phyloP scores from a whole-genome alignment of 2,888 invertebrate species.

The Noctua fimbriata region DNA sequence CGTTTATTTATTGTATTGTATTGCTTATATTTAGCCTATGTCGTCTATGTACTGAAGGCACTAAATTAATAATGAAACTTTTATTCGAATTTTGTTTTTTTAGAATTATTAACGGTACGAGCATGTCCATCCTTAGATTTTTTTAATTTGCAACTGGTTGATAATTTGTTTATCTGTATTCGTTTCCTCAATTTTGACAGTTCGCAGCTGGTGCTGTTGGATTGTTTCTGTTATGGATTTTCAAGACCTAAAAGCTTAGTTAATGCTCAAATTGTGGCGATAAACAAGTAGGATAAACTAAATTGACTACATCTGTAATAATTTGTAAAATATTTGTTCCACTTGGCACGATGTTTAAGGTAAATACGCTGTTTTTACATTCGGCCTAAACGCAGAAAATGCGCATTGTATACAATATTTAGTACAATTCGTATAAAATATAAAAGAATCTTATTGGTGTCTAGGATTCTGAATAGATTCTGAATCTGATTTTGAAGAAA shows the following conservation, averaged over 20 bases:
- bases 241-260: slow-evolving; percentile 73
- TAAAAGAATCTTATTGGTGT: slow-evolving; percentile 33
- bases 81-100: not conserved
- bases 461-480: slow-evolving; percentile 26
- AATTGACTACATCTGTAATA: slow-evolving; percentile 51
- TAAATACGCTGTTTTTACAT: slow-evolving; percentile 69
- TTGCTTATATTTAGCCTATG: not conserved
- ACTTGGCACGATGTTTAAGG: slow-evolving; percentile 78
- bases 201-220: slow-evolving; percentile 86
- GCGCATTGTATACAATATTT: slow-evolving; percentile 64
- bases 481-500: slow-evolving; percentile 50
- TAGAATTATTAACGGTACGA: slow-evolving; percentile 22
- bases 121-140: slow-evolving; percentile 24
- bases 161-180: slow-evolving; percentile 60
- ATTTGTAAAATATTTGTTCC: slow-evolving; percentile 43
- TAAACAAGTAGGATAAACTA: slow-evolving; percentile 51
- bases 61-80: not conserved
- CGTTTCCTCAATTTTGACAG: slow-evolving; percentile 79
- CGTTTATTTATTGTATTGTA: not conserved
- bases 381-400: slow-evolving; percentile 56
- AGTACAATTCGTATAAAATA: slow-evolving; percentile 44
- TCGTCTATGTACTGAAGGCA: not conserved
- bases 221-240: slow-evolving; percentile 82
- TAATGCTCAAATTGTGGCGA: slow-evolving; percentile 61
- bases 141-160: slow-evolving; percentile 67